Evolutionary conservation across 2,797 vertebrate genomes (phyloP).

Genomic region (Microchirus variegatus): DNA sequence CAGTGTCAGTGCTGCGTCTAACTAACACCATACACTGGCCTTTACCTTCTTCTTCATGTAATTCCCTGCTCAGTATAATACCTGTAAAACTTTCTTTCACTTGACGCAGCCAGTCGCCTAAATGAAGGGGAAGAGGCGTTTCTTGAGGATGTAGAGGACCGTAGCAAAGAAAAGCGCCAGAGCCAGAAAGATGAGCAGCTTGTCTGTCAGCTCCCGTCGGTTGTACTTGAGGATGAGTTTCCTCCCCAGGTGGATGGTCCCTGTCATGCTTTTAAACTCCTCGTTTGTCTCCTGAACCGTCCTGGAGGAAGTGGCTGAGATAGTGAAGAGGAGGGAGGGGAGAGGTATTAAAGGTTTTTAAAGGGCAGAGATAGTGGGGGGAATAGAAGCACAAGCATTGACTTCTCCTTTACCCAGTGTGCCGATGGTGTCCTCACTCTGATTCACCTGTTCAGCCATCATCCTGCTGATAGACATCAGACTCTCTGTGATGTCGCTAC

Average conservation of each 20-base stretch:
- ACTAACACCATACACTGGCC: not conserved
- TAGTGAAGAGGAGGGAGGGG: slow-evolving; percentile 12
- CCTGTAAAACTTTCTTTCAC: not conserved
- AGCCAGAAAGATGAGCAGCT: slow-evolving; percentile 94
- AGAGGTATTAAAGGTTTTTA: not conserved
- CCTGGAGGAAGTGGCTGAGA: slow-evolving; percentile 87
- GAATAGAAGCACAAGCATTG: not conserved
- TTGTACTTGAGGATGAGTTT: slow-evolving; percentile 98
- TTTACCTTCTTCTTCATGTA: not conserved
- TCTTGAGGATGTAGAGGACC: slow-evolving; percentile 95
- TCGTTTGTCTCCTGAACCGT: slow-evolving; percentile 93
- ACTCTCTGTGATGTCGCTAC: slow-evolving; percentile 91
- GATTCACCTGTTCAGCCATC: slow-evolving; percentile 95
- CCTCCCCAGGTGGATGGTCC: slow-evolving; percentile 91
- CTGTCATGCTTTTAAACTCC: slow-evolving; percentile 94
- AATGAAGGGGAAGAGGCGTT: slow-evolving; percentile 88
- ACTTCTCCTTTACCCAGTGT: slow-evolving; percentile 82
- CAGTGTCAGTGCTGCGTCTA: slow-evolving; percentile 7
- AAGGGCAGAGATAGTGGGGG: not conserved
- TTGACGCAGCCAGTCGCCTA: slow-evolving; percentile 27
- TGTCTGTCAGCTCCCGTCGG: slow-evolving; percentile 93
- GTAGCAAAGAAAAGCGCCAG: slow-evolving; percentile 93
- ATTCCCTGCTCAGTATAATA: slow-evolving; percentile 1
- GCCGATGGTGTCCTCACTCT: slow-evolving; percentile 89
- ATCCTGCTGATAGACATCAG: slow-evolving; percentile 94